Evolutionary conservation across 1,140 invertebrate genomes (phyloP), one percentile per base, ranked within the genome.

Genomic region (Zaprionus vittiger): DNA sequence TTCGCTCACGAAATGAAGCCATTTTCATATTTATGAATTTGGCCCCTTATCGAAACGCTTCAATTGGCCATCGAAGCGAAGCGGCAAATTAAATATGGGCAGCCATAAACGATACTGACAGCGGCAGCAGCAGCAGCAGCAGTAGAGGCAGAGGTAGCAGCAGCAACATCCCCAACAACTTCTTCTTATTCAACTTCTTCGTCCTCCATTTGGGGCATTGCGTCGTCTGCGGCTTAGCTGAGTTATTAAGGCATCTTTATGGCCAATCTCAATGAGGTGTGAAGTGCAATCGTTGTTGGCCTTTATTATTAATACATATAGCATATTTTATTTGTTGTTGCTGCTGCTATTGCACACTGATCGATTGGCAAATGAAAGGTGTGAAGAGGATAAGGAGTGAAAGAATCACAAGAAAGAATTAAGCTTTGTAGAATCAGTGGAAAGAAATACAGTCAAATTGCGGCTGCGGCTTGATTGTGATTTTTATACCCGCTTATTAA

Each of bases 191-290:
- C 22, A 52, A 49, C 54, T 65, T 34, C 31, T 55, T 41, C 28
- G 28, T 15, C 5, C 22, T 37, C 61, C 41, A 26, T 64, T 63
- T 49, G 47, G 75, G 60, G 41, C 68, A 71, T 34, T 34, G 31
- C 31, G 31, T 73, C 68, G 65, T 55, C 57, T 70, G 24, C 67
- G 71, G 75, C 83, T 91, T 80, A 84, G 81, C 79, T 91, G 89
- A 91, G 89, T 91, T 91, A 91, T 91, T 91, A 91, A 91, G 89
- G 84, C 89, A 91, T 91, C 87, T 91, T 91, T 89, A 91, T 91
- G 73, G 84, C 73, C 89, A 91, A 91, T 91, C 89, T 91, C 89
- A 91, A 91, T 91, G 89, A 91, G 89, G 89, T 91, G 89, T 91
- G 89, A 91, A 91, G 83, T 91, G 89, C 89, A 91, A 89, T 91